phyloP scores from a whole-genome alignment of 92 coral and sea anemone species.

The Virgularia gustaviana region DNA sequence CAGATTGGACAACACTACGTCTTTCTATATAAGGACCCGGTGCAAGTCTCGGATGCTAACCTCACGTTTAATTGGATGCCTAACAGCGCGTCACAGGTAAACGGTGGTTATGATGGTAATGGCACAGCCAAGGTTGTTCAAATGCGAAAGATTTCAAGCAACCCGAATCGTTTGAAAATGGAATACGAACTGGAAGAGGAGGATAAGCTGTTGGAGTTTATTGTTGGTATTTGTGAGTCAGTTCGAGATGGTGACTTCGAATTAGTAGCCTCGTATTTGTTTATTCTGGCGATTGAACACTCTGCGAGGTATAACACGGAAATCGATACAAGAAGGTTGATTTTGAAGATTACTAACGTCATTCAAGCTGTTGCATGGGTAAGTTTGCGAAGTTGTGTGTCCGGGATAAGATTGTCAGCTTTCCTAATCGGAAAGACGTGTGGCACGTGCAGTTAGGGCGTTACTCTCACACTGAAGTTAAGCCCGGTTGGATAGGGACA shows the following conservation, averaged over 20 bases:
- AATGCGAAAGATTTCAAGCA: conserved; percentile 22
- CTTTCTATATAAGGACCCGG: conserved; percentile 88
- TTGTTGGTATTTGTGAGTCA: conserved; percentile 60
- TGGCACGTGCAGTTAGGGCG: too few species aligned
- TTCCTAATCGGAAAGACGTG: too few species aligned
- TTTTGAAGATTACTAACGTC: conserved; percentile 76
- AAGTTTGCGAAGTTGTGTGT: conserved; percentile 19
- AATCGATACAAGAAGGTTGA: conserved; percentile 70
- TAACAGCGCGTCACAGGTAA: conserved; percentile 6
- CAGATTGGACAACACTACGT: conserved; percentile 77
- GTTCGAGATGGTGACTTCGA: conserved; percentile 64
- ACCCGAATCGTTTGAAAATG: conserved; percentile 53
- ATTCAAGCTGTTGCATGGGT: conserved; percentile 92
- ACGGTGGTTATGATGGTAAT: not conserved
- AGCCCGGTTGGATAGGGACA: too few species aligned
- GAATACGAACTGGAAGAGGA: conserved; percentile 69
- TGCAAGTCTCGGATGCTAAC: conserved; percentile 69
- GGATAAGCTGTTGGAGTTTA: conserved; percentile 70
- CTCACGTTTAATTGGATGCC: conserved; percentile 73
- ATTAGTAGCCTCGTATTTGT: conserved; percentile 76
- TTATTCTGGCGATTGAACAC: conserved; percentile 77
- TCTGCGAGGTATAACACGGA: conserved; percentile 78
- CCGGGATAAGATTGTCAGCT: not conserved
- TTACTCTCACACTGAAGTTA: too few species aligned
- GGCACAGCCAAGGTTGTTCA: conserved; percentile 10